These are phyloP conservation scores for Paradisaea rubra DNA, from an alignment of 2,113 vertebrate species.

Conservation along the genomic window DNA sequence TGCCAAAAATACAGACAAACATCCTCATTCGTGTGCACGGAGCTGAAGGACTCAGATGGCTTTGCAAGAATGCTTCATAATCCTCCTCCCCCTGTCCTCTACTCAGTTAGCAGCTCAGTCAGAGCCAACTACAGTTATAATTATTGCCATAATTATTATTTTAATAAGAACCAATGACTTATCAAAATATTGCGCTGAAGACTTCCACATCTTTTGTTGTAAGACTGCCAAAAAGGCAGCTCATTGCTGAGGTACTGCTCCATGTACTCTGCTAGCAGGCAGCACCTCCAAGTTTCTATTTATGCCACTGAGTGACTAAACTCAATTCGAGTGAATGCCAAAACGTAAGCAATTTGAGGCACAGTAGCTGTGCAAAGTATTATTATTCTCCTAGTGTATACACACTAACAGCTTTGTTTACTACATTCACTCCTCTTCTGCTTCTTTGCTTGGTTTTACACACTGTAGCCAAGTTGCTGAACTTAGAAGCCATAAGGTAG, in stretches of 20 bases:
- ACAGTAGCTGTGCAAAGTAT: slow-evolving; percentile 15
- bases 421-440: slow-evolving; percentile 14
- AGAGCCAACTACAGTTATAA: slow-evolving; percentile 45
- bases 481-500: neutral
- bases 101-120: slow-evolving; percentile 38
- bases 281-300: neutral
- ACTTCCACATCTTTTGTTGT: neutral
- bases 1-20: neutral
- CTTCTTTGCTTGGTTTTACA: slow-evolving; percentile 1
- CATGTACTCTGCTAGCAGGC: neutral
- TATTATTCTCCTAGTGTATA: slow-evolving; percentile 23
- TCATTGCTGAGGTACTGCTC: neutral
- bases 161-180: slow-evolving; percentile 65
- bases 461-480: neutral
- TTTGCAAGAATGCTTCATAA: neutral
- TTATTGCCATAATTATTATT: slow-evolving; percentile 67
- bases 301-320: neutral
- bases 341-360: slow-evolving; percentile 5
- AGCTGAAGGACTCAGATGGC: neutral
- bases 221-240: neutral
- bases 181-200: slow-evolving; percentile 51
- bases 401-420: slow-evolving; percentile 60
- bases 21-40: neutral
- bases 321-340: neutral
- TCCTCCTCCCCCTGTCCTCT: neutral